Evolutionary conservation across 2,888 invertebrate genomes (phyloP), one percentile per base, ranked within the genome.

Genomic region (Hedychridium roseum): DNA sequence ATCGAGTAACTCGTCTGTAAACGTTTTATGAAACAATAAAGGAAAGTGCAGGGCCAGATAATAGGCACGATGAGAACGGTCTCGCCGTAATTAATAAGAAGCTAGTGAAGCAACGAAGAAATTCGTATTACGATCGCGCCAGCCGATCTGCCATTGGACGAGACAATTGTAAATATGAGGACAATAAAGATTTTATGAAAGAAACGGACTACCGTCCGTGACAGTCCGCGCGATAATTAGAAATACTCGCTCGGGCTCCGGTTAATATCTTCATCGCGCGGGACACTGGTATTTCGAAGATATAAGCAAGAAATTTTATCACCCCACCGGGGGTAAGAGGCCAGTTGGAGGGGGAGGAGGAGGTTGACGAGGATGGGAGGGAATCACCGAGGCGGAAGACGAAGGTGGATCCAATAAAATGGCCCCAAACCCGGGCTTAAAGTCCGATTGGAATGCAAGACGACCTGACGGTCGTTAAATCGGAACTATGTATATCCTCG

Each of bases 161-260:
- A 46, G 21, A 32, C 47, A 60, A 57, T 55, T 59, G 54, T 54
- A 60, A 65, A 54, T 62, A 60, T 40, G 46, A 17, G 45, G 51
- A 56, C 61, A 49, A 71, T 74, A 74, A 73, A 74, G 60, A 64
- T 70, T 74, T 74, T 74, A 74, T 66, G 68, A 70, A 60, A 54
- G 50, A 26, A 15, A 31, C 17, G n/a, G n/a, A 32, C 2, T n/a
- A 31, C 28, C 27, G 17, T 7, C 44, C 11, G 35, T 21, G 42
- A 37, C 44, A 31, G 50, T 31, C 20, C 46, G 15, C 9, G 28
- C 37, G 23, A 38, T 68, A 74, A 75, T 75, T 74, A 75, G 69
- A 72, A 69, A 67, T 71, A 70, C 72, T 74, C 60, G 64, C 60
- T 55, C 59, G 48, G 45, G 20, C 43, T 34, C 53, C 49, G 60